Percentiles rank a stretch among this genome's conserved stretches.
phyloP scores from a whole-genome alignment of 2,797 vertebrate genomes.

The Lindbergichthys nudifrons region DNA sequence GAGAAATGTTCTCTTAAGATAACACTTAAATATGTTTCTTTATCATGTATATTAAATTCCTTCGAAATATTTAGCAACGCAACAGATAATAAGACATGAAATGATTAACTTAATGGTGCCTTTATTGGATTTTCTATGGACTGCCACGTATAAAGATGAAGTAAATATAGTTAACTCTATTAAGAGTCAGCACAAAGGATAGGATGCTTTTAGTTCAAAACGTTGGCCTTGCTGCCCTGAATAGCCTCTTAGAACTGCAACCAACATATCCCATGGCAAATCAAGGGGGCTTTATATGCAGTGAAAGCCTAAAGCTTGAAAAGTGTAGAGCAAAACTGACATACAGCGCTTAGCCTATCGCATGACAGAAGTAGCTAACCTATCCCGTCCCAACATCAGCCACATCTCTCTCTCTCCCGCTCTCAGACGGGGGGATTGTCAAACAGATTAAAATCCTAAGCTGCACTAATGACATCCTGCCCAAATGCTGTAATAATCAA shows the following conservation, averaged over 20 bases:
- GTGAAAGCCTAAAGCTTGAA: constrained; percentile 63
- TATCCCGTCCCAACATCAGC: constrained; percentile 76
- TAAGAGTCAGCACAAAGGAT: constrained; percentile 14
- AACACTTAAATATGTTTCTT: background rate
- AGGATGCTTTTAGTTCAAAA: constrained; percentile 51
- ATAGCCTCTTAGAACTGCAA: constrained; percentile 61
- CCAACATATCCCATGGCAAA: constrained; percentile 66
- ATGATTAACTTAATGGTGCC: background rate
- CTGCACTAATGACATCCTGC: constrained; percentile 87
- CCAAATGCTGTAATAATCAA: constrained; percentile 86
- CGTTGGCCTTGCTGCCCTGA: constrained; percentile 38
- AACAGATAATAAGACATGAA: background rate
- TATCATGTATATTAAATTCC: background rate
- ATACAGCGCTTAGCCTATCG: constrained; percentile 76
- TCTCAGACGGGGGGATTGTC: constrained; percentile 74
- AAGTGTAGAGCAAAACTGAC: constrained; percentile 65
- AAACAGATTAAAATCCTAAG: constrained; percentile 88
- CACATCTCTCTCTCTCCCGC: constrained; percentile 59
- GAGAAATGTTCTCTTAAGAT: background rate
- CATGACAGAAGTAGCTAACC: constrained; percentile 65
- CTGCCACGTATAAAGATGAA: constrained; percentile 1
- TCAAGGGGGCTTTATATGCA: constrained; percentile 64
- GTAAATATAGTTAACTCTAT: constrained; percentile 13
- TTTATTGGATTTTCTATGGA: background rate
- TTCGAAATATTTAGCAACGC: background rate